Percentiles rank a stretch among this genome's conserved stretches.
These are phyloP conservation scores for Discoglossus pictus DNA, from an alignment of 2,797 vertebrate species.

Conservation along the genomic window DNA sequence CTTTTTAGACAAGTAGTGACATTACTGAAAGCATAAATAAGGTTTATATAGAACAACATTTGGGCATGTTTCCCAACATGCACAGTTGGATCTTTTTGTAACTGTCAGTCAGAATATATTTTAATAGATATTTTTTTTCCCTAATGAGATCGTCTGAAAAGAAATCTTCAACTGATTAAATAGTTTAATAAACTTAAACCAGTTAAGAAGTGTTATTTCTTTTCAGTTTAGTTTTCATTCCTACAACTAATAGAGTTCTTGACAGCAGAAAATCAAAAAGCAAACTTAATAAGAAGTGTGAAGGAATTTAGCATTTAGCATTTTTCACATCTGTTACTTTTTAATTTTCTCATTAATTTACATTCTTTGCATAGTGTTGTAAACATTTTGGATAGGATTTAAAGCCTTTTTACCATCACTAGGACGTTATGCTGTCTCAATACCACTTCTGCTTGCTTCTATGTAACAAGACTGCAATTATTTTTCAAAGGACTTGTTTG, in stretches of 20 bases:
- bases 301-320: slow-evolving; percentile 57
- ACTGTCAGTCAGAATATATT: slow-evolving; percentile 54
- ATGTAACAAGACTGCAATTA: slow-evolving; percentile 35
- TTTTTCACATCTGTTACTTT: slow-evolving; percentile 61
- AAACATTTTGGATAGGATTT: slow-evolving; percentile 36
- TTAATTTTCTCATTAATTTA: slow-evolving; percentile 53
- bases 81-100: slow-evolving; percentile 58
- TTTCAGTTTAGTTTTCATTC: slow-evolving; percentile 58
- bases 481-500: slow-evolving; percentile 59
- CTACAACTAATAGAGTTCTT: slow-evolving; percentile 44
- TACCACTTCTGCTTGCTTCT: slow-evolving; percentile 45
- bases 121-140: slow-evolving; percentile 48
- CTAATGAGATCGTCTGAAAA: slow-evolving; percentile 57
- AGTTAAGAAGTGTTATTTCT: slow-evolving; percentile 51
- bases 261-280: slow-evolving; percentile 56
- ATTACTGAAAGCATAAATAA: slow-evolving; percentile 59
- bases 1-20: slow-evolving; percentile 63
- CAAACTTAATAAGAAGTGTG: slow-evolving; percentile 54
- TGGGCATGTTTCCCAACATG: slow-evolving; percentile 62
- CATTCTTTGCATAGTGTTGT: slow-evolving; percentile 46
- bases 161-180: slow-evolving; percentile 62
- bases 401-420: slow-evolving; percentile 45
- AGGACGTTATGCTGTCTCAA: slow-evolving; percentile 48
- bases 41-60: slow-evolving; percentile 53
- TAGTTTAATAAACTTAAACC: slow-evolving; percentile 58